Evolutionary conservation across 2,888 invertebrate genomes (phyloP), one percentile per base, ranked within the genome.

Genomic region (Drosophila rubida): DNA sequence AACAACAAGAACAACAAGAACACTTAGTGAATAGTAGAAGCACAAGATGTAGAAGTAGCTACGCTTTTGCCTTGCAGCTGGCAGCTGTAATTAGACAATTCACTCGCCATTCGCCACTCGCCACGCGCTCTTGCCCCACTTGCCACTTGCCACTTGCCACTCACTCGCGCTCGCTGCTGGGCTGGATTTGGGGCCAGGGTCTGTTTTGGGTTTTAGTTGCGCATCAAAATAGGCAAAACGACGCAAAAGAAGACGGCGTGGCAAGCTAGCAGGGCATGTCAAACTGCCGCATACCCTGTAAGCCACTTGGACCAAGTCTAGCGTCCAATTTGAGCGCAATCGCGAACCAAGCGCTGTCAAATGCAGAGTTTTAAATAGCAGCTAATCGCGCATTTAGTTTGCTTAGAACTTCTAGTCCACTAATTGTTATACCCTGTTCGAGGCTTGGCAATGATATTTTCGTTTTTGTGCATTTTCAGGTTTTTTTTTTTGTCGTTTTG

Each of bases 61-160:
- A 25, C 23, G 62, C 65, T 65, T 49, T 61, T 69, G 75, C 59
- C 68, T 74, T 74, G 76, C 76, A 74, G 61, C 82, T 83, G 87
- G 82, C 83, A 83, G 83, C 87, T 87, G 87, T 87, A 83, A 83
- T 83, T 83, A 83, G 83, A 83, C 83, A 83, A 83, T 83, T 87
- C 87, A 83, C 86, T 84, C 75, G 86, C 75, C 75, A 65, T 39
- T 64, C 64, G 59, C 61, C 62, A 70, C 85, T 80, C 57, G 80
- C 74, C 65, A 60, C 51, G 51, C 63, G 14, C 48, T 46, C 9
- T 14, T n/a, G 19, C 2, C 14, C 19, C 42, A 7, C 22, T 45
- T 16, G 16, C 30, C 42, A 14, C 46, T 35, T n/a, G n/a, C n/a
- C 1, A 11, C 58, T 49, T n/a, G n/a, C n/a, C 1, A 4, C n/a